Base-by-base conservation (phyloP, 1,140 invertebrate species). In the Euwallacea fornicatus region DNA sequence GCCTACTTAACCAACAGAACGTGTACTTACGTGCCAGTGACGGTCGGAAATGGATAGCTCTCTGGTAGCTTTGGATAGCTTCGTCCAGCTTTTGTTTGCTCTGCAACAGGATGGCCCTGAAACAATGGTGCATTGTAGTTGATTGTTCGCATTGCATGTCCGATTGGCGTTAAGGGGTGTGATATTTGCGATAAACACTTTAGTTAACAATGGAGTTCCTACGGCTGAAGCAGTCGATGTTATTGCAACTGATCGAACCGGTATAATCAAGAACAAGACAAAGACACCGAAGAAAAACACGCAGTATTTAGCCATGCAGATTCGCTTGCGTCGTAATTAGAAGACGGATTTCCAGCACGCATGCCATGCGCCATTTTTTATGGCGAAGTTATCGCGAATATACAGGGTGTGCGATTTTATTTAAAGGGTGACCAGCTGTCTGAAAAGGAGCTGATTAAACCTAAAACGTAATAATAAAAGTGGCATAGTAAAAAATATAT, bases 21-120 rank as follows among this genome's bases (percentile, higher is more conserved):
- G 41, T 69, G 54, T 72, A 93, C 94, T 94, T 87, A 98, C 96
- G 87, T 81, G 96, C 95, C 83, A 98, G 87, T 71, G 94, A 93
- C 60, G 96, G 95, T 81, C 97, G 88, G 83, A 93, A 98, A 80
- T 94, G 90, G 79, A 98, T 97, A 43, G 97, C 96, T 68, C 90
- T 87, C 81, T 94, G 89, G 83, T 98, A 98, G 82, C 93, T 96
- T 79, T 92, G 87, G 74, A 98, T 90, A 55, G 96, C 95, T 81
- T 96, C 93, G 75, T 93, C 88, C 79, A 91, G 91, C 76, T 94
- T 86, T 77, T 91, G 90, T 84, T 94, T 90, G 75, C 95, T 93
- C 84, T 98, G 96, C 75, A 95, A 88, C 77, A 98, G 84, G 78
- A 97, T 93, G 67, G 96, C 96, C 79, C 96, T 98, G 89, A 58